A percentile compares a stretch with the other conserved stretches of the same genome.
Evolutionary conservation across 2,888 invertebrate genomes (phyloP).

Genomic region (Cryptocephalus primarius): DNA sequence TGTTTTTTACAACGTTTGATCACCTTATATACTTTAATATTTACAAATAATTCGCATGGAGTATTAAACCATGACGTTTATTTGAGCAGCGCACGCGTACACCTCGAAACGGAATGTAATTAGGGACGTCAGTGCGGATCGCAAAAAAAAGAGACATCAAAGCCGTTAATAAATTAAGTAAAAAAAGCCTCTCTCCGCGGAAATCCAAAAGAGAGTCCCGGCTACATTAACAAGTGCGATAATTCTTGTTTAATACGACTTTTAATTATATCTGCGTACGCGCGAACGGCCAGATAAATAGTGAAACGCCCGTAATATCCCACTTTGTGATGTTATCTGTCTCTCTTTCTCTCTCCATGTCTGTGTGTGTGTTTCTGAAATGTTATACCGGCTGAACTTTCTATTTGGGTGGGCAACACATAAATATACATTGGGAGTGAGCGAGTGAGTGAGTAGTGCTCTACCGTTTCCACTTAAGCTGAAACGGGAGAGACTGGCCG

Average conservation of each 20-base stretch:
- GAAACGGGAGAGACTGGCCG: too few relatives aligned
- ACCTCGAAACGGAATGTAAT: too few relatives aligned
- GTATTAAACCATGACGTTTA: too few relatives aligned
- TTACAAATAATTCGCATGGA: too few relatives aligned
- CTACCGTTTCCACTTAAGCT: too few relatives aligned
- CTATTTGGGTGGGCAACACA: conserved; percentile 1
- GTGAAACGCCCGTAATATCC: conserved; percentile 1
- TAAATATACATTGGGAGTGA: background rate
- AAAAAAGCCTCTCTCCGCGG: background rate
- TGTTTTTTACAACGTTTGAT: too few relatives aligned
- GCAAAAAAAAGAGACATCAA: too few relatives aligned
- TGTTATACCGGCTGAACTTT: background rate
- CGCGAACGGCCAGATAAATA: conserved; percentile 1
- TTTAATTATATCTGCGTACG: conserved; percentile 27
- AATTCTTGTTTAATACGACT: conserved; percentile 33
- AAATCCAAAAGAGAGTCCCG: background rate
- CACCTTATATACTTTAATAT: too few relatives aligned
- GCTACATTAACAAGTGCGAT: conserved; percentile 21
- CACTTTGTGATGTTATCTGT: background rate
- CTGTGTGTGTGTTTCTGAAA: background rate
- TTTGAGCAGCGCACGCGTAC: too few relatives aligned
- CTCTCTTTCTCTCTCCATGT: background rate
- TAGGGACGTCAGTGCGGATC: too few relatives aligned
- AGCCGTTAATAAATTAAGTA: too few relatives aligned
- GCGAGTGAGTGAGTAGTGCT: too few relatives aligned